A percentile compares a stretch with the other conserved stretches of the same genome.
Evolutionary conservation across 2,797 vertebrate species (phyloP).

Genomic region (Aphelocoma californica): DNA sequence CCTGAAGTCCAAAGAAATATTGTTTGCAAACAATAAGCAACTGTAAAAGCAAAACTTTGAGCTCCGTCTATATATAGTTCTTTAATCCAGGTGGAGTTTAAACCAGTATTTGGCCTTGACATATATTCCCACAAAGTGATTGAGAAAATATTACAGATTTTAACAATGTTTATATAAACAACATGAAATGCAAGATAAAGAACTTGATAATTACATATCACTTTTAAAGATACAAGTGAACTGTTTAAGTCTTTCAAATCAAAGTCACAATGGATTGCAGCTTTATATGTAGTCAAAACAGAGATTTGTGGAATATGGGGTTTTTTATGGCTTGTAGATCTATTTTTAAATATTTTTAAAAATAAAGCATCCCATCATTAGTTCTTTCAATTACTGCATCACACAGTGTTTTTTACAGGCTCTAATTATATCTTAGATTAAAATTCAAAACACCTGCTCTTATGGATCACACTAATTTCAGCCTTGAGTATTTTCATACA

Average conservation of each 20-base stretch:
- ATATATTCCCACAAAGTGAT: constrained; percentile 28
- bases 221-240: constrained; percentile 57
- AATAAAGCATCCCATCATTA: constrained; percentile 70
- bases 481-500: constrained; percentile 68
- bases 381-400: constrained; percentile 67
- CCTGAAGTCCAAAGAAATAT: neutral
- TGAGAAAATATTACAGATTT: constrained; percentile 54
- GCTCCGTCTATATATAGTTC: neutral
- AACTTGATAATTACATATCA: constrained; percentile 60
- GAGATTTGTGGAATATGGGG: constrained; percentile 28
- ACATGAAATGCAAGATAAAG: constrained; percentile 56
- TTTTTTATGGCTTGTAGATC: constrained; percentile 31
- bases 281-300: constrained; percentile 70
- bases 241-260: constrained; percentile 69
- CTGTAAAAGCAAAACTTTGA: neutral
- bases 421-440: constrained; percentile 74
- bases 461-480: constrained; percentile 70
- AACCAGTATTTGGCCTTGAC: constrained; percentile 28
- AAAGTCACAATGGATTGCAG: constrained; percentile 64
- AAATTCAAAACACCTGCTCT: constrained; percentile 77
- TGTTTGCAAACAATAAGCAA: neutral
- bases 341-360: constrained; percentile 58
- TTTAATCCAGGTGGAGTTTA: constrained; percentile 58
- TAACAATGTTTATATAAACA: constrained; percentile 68
- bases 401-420: constrained; percentile 50